Evolutionary conservation across 2,113 vertebrate species (phyloP).

Genomic region (Mirounga angustirostris): DNA sequence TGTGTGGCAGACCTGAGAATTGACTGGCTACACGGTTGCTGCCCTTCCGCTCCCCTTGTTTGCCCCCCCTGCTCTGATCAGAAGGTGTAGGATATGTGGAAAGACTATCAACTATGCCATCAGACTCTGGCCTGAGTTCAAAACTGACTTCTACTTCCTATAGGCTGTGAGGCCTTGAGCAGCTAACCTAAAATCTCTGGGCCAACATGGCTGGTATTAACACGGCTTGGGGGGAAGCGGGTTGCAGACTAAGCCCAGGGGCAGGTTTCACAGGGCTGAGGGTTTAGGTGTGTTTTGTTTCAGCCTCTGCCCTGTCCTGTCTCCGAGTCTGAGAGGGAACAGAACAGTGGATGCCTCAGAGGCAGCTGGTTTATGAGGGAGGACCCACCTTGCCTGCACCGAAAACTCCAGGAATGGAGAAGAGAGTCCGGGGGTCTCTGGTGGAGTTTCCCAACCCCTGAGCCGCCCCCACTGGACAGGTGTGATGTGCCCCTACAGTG

Average conservation of each 20-base stretch:
- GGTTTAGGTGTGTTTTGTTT: not conserved
- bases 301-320: not conserved
- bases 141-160: not conserved
- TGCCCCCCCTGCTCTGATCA: not conserved
- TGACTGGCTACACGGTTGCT: not conserved
- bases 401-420: not conserved
- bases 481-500: not conserved
- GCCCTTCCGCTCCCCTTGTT: not conserved
- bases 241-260: not conserved
- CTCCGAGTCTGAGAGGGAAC: not conserved
- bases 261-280: not conserved
- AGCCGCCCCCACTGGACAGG: not conserved
- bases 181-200: not conserved
- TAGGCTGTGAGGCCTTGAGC: not conserved
- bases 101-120: not conserved
- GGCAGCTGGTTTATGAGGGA: not conserved
- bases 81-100: not conserved
- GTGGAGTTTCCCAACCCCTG: not conserved
- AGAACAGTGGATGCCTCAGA: not conserved
- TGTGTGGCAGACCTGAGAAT: not conserved
- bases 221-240: accelerated
- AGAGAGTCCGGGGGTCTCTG: not conserved
- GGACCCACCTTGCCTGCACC: not conserved
- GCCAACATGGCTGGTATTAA: not conserved
- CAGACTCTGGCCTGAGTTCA: not conserved